Base-by-base conservation (phyloP, 53 echinoderm and acorn worm species). In the Temnopleurus reevesii region DNA sequence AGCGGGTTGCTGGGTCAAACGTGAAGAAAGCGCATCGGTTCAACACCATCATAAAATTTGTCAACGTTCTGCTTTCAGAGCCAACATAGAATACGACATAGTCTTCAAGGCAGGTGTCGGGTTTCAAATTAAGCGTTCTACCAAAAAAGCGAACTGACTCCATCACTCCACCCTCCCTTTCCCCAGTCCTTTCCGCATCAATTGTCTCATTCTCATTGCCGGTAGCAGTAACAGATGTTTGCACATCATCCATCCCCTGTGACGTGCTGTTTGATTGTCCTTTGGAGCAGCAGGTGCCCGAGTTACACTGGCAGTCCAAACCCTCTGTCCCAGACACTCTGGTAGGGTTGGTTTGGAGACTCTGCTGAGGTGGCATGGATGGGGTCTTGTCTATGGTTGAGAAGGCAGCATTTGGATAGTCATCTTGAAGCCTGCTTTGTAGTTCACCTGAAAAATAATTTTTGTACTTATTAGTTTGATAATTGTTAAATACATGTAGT, bases 21-120 rank as follows among this genome's bases (percentile, higher is more conserved):
- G 95, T 93, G 83, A 56, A 94, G 85, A 99, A 99, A 10, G 92
- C 86, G 64, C 96, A 96, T 45, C 77, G 85, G 76, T 96, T 99
- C 43, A 96, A 89, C 0, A 93, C 93, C 99, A 99, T 99, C 93
- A 99, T 96, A 55, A 96, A 55, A 57, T 99, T 99, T 24, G 94
- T 99, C 26, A 99, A 91, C 31, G 99, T 96, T 49, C 91, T 53
- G 12, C 94, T 90, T 76, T 94, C 93, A 0, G 76, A 80, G 2
- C 99, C 99, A 21, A 99, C 71, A 80, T 99, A 99, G 46, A 96
- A 96, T 47, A 93, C 89, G 0, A 77, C 28, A 51, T 77, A 92
- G 83, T 99, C 93, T 13, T 93, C 91, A 2, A 99, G 51, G 4
- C 76, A 12, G n/a, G 92, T 86, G 43, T 84, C 89, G 0, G 29